Percentiles rank a stretch among this genome's conserved stretches.
These are phyloP conservation scores for Drosophila austrosaltans DNA, from an alignment of 2,888 invertebrate species.

Conservation along the genomic window DNA sequence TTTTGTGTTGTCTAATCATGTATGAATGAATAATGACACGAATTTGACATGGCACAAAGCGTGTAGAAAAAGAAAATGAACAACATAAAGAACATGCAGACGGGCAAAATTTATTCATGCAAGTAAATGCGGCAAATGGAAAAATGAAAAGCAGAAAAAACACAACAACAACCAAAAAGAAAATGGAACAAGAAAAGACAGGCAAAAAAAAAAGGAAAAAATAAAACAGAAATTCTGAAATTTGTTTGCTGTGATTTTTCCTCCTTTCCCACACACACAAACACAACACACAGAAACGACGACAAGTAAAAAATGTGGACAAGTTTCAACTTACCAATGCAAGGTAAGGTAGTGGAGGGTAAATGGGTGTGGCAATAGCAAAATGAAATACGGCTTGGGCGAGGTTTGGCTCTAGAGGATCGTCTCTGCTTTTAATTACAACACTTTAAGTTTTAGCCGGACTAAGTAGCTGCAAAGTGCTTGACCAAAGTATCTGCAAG, in stretches of 20 bases:
- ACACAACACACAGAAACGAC: conserved; percentile 27
- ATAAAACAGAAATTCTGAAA: conserved; percentile 19
- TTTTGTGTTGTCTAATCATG: conserved; percentile 71
- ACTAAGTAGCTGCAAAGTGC: conserved; percentile 59
- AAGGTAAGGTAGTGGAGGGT: conserved; percentile 3
- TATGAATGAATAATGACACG: conserved; percentile 80
- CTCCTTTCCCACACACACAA: conserved; percentile 24
- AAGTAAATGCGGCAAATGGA: conserved; percentile 64
- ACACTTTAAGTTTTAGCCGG: conserved; percentile 56
- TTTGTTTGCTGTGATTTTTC: conserved; percentile 68
- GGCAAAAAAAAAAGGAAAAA: neutral
- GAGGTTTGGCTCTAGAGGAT: conserved; percentile 11
- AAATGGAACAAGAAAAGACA: too few relatives aligned
- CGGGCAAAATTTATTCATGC: conserved; percentile 69
- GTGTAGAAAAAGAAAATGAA: conserved; percentile 21
- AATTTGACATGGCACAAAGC: conserved; percentile 75
- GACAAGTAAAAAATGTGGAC: conserved; percentile 60
- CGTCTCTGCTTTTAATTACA: conserved; percentile 62
- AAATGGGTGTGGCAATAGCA: conserved; percentile 1
- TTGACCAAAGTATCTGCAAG: conserved; percentile 36
- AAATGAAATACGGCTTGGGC: conserved; percentile 9
- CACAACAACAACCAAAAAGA: too few relatives aligned
- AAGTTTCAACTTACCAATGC: conserved; percentile 51
- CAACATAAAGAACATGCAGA: conserved; percentile 62
- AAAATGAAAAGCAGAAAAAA: conserved; percentile 35